Evolutionary conservation across 2,888 invertebrate species (phyloP).

Genomic region (Pocota personata): DNA sequence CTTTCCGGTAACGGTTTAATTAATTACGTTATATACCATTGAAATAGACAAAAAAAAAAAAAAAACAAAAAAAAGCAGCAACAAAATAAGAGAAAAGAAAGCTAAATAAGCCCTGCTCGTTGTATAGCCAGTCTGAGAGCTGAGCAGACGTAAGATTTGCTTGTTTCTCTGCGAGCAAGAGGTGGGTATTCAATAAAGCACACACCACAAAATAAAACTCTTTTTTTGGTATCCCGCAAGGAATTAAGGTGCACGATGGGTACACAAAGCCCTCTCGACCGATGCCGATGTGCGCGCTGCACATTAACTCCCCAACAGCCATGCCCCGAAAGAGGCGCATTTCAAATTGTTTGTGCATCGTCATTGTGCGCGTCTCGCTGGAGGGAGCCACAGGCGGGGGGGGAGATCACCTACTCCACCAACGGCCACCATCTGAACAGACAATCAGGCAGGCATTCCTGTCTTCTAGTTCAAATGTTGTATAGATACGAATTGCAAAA

Average conservation of each 20-base stretch:
- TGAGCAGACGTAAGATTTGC: constrained; percentile 28
- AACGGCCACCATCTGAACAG: constrained; percentile 64
- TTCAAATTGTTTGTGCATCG: constrained; percentile 69
- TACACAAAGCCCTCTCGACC: constrained; percentile 56
- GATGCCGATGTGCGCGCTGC: constrained; percentile 54
- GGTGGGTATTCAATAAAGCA: constrained; percentile 71
- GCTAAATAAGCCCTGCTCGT: constrained; percentile 66
- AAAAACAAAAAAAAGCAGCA: too few species aligned
- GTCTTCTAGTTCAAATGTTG: constrained; percentile 54
- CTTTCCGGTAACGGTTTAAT: constrained; percentile 81
- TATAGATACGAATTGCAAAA: constrained; percentile 39
- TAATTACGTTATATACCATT: constrained; percentile 80
- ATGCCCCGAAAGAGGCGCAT: constrained; percentile 67
- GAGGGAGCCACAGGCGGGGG: constrained; percentile 33
- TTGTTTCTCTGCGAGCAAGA: constrained; percentile 34
- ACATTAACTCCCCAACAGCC: constrained; percentile 70
- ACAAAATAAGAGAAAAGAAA: constrained; percentile 45
- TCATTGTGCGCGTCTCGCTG: constrained; percentile 33
- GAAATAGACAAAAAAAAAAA: constrained; percentile 68
- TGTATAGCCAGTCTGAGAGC: constrained; percentile 1
- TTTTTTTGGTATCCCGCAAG: constrained; percentile 72
- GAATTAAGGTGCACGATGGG: constrained; percentile 73
- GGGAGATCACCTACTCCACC: constrained; percentile 44
- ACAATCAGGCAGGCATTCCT: constrained; percentile 72
- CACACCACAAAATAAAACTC: constrained; percentile 67